phyloP scores from a whole-genome alignment of 2,113 vertebrate species.

The Phainopepla nitens region DNA sequence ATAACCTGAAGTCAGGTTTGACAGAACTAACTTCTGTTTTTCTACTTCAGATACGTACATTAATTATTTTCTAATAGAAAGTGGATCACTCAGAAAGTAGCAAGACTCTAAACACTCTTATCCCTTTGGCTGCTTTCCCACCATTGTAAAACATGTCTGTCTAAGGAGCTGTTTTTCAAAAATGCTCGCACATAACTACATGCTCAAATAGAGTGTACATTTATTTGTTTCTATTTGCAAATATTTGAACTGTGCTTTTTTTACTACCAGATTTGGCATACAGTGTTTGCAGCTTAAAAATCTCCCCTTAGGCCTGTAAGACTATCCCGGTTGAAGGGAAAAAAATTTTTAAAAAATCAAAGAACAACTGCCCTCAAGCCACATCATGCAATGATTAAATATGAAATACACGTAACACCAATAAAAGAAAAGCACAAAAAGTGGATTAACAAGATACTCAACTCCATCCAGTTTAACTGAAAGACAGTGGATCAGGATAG shows the following conservation, averaged over 20 bases:
- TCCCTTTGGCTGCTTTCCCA: neutral
- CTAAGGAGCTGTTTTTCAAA: neutral
- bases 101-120: neutral
- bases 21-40: neutral
- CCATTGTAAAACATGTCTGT: neutral
- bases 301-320: neutral
- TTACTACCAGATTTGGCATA: neutral
- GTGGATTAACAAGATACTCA: slow-evolving; percentile 17
- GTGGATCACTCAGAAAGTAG: neutral
- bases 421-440: slow-evolving; percentile 26
- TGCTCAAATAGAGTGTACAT: neutral
- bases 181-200: neutral
- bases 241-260: neutral
- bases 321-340: neutral
- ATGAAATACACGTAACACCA: slow-evolving; percentile 19
- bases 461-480: neutral
- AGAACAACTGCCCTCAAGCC: neutral
- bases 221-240: slow-evolving; percentile 5
- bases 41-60: neutral
- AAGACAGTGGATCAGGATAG: neutral
- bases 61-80: neutral
- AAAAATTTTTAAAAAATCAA: neutral
- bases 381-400: slow-evolving; percentile 6
- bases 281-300: neutral
- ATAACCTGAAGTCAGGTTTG: slow-evolving; percentile 16